phyloP scores from a whole-genome alignment of 2,113 vertebrate species.

The Larimichthys crocea region DNA sequence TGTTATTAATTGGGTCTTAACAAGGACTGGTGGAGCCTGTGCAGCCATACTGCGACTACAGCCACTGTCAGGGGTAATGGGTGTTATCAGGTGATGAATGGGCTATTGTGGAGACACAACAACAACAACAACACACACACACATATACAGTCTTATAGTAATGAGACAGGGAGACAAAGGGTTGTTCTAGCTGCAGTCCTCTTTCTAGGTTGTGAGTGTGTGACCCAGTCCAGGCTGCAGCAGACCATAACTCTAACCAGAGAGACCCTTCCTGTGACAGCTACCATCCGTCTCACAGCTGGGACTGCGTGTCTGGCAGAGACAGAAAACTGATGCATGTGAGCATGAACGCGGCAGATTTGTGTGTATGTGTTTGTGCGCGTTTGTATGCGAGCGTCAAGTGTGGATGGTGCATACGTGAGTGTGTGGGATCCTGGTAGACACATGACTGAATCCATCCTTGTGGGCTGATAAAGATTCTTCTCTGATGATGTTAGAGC shows the following conservation, averaged over 20 bases:
- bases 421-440: background rate
- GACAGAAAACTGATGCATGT: slow-evolving; percentile 12
- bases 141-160: slow-evolving; percentile 30
- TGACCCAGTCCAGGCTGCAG: slow-evolving; percentile 57
- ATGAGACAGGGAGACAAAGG: slow-evolving; percentile 59
- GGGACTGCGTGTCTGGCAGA: slow-evolving; percentile 27
- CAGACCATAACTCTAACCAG: slow-evolving; percentile 66
- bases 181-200: slow-evolving; percentile 57
- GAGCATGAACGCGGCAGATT: background rate
- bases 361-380: slow-evolving; percentile 1
- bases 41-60: slow-evolving; percentile 53
- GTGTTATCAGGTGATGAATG: slow-evolving; percentile 75
- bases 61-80: slow-evolving; percentile 66
- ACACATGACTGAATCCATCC: background rate
- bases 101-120: slow-evolving; percentile 43
- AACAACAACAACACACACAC: slow-evolving; percentile 16
- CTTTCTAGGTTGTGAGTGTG: slow-evolving; percentile 52
- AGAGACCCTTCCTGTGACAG: slow-evolving; percentile 54
- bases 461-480: slow-evolving; percentile 9
- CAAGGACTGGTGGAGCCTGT: slow-evolving; percentile 47
- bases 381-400: background rate
- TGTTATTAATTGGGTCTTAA: slow-evolving; percentile 77
- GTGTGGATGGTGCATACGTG: background rate
- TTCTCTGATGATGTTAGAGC: background rate
- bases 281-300: slow-evolving; percentile 63